Percentiles rank a stretch among this genome's conserved stretches.
phyloP scores from a whole-genome alignment of 2,797 vertebrate genomes.

The Capromys pilorides region DNA sequence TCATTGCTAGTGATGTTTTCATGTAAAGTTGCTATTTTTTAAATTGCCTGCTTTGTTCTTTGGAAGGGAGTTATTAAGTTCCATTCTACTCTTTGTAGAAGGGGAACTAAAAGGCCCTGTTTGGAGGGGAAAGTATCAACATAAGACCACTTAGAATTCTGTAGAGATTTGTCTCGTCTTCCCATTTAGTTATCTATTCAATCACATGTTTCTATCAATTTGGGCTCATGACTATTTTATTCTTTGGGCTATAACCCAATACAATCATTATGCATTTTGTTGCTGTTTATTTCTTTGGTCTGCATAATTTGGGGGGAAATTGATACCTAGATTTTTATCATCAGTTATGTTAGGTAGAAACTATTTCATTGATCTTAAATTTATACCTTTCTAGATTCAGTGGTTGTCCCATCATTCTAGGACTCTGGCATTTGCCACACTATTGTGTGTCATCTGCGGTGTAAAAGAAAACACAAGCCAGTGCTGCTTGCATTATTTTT shows the following conservation, averaged over 20 bases:
- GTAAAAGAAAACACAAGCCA: neutral
- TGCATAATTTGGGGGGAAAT: neutral
- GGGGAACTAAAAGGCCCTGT: neutral
- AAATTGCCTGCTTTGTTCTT: neutral
- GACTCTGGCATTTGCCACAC: neutral
- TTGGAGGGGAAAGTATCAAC: neutral
- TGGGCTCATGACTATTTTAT: neutral
- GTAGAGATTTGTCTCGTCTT: neutral
- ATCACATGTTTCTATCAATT: neutral
- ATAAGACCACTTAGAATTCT: neutral
- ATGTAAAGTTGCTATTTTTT: neutral
- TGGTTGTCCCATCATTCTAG: neutral
- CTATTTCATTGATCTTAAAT: slow-evolving; percentile 40
- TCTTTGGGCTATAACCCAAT: neutral
- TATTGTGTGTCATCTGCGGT: neutral
- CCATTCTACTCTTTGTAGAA: neutral
- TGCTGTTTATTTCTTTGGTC: slow-evolving; percentile 11
- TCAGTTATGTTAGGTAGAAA: slow-evolving; percentile 8
- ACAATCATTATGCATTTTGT: neutral
- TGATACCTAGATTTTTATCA: slow-evolving; percentile 34
- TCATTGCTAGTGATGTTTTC: neutral
- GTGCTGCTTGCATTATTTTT: neutral
- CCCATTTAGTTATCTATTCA: neutral
- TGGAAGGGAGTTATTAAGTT: neutral
- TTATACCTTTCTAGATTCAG: neutral